Evolutionary conservation across 2,113 vertebrate species (phyloP).

Genomic region (zebrafish (Danio rerio)): DNA sequence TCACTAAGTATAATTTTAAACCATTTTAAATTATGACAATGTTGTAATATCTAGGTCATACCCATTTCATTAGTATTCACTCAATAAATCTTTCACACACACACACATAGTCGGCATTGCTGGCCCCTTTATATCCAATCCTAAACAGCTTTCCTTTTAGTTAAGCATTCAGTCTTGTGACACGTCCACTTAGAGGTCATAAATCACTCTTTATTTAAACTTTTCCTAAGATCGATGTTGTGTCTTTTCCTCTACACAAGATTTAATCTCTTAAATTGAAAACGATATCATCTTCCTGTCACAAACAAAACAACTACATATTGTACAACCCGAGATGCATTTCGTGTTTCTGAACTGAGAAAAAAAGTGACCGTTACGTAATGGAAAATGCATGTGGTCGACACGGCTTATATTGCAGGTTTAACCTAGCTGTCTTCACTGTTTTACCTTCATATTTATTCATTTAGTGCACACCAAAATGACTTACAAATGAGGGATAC

Average conservation of each 20-base stretch:
- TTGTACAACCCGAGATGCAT: background rate
- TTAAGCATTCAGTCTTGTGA: background rate
- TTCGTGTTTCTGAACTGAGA: background rate
- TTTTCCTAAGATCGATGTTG: background rate
- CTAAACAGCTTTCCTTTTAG: background rate
- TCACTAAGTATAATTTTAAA: no score
- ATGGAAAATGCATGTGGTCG: background rate
- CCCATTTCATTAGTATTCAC: no score
- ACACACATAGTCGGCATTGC: background rate
- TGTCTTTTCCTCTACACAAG: background rate
- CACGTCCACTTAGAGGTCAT: background rate
- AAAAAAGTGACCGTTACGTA: background rate
- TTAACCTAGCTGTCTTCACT: background rate
- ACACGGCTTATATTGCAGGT: background rate
- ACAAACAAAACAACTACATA: background rate
- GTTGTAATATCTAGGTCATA: no score
- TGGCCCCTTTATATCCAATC: no score
- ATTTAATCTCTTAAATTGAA: conserved; percentile 16
- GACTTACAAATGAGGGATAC: no score
- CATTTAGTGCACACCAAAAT: no score
- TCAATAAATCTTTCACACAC: background rate
- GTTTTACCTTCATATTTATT: background rate
- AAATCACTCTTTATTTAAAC: conserved; percentile 8
- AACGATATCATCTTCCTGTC: background rate
- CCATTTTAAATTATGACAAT: no score